Evolutionary conservation across 2,113 vertebrate species (phyloP).

Genomic region (Stictonetta naevosa): DNA sequence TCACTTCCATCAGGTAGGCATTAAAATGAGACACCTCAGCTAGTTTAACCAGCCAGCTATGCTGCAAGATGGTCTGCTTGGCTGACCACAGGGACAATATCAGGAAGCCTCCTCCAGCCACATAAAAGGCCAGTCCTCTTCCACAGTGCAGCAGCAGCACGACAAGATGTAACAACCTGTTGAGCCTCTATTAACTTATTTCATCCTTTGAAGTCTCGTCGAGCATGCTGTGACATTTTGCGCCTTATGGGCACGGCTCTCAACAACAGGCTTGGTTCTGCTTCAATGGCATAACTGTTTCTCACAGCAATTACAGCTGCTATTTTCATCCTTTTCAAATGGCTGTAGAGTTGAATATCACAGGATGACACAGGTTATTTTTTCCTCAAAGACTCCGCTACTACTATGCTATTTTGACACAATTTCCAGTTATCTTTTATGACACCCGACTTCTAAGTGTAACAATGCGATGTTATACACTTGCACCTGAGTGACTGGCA

Average conservation of each 20-base stretch:
- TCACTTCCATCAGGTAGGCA: background rate
- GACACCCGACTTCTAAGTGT: background rate
- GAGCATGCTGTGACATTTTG: slow-evolving; percentile 17
- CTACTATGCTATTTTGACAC: slow-evolving; percentile 17
- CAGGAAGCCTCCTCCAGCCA: background rate
- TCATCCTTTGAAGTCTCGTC: slow-evolving; percentile 19
- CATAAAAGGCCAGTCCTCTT: background rate
- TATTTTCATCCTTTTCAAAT: slow-evolving; percentile 23
- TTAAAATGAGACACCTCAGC: background rate
- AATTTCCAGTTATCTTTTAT: background rate
- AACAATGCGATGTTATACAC: background rate
- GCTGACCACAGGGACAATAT: background rate
- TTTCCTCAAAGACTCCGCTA: slow-evolving; percentile 24
- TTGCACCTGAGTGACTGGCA: background rate
- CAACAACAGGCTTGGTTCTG: slow-evolving; percentile 8
- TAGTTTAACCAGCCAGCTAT: background rate
- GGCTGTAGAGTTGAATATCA: slow-evolving; percentile 35
- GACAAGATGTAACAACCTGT: background rate
- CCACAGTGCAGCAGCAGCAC: background rate
- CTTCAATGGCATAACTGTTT: slow-evolving; percentile 10
- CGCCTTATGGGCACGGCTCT: background rate
- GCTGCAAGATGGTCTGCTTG: background rate
- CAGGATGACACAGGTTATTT: slow-evolving; percentile 22
- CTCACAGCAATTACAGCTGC: slow-evolving; percentile 20
- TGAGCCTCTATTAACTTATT: background rate